Evolutionary conservation across 2,888 invertebrate species (phyloP).

Genomic region (Eupeodes luniger): DNA sequence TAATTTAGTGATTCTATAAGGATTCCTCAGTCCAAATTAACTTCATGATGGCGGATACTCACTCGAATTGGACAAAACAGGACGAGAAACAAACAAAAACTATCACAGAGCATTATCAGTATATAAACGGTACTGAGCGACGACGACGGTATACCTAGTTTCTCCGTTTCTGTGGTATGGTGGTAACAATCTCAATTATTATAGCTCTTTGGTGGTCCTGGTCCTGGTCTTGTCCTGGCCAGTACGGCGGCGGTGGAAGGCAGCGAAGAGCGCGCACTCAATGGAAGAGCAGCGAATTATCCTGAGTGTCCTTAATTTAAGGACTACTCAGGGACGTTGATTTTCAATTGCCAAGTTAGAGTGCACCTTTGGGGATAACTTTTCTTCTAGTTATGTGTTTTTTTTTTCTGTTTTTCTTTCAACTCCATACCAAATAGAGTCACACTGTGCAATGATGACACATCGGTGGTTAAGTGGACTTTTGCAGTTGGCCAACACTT

Average conservation of each 20-base stretch:
- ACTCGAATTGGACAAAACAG: conserved; percentile 7
- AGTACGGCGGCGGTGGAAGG: background rate
- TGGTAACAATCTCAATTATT: conserved; percentile 41
- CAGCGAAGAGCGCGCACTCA: conserved; percentile 10
- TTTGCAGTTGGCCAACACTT: conserved; percentile 22
- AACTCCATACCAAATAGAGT: conserved; percentile 11
- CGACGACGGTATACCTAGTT: no score
- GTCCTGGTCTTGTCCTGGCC: background rate
- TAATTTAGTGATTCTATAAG: conserved; percentile 44
- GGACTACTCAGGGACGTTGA: conserved; percentile 70
- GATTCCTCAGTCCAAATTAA: conserved; percentile 59
- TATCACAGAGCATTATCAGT: background rate
- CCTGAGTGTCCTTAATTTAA: conserved; percentile 70
- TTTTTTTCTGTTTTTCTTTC: conserved; percentile 9
- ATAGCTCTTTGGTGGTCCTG: background rate
- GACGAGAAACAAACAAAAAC: conserved; percentile 23
- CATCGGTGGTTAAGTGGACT: conserved; percentile 27
- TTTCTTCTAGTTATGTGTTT: conserved; percentile 34
- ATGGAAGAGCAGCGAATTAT: conserved; percentile 47
- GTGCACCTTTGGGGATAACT: conserved; percentile 59
- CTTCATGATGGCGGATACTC: conserved; percentile 27
- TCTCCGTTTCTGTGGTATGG: background rate
- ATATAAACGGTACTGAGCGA: no score
- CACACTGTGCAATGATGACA: background rate
- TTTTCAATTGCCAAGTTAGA: conserved; percentile 71